These are phyloP conservation scores for Hydrotaea diabolus DNA, from an alignment of 2,888 invertebrate species.

Conservation along the genomic window DNA sequence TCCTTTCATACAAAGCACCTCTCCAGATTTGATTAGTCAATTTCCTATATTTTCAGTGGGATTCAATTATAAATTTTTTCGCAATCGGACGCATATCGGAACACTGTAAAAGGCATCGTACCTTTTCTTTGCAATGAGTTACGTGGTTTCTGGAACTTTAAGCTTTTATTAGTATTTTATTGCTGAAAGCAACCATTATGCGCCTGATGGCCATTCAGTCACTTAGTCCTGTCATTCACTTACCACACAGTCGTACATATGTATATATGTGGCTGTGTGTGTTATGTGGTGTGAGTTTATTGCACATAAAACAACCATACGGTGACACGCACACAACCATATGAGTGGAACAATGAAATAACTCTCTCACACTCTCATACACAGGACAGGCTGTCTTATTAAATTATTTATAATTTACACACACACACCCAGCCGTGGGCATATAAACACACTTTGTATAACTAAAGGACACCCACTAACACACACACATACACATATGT, in stretches of 20 bases:
- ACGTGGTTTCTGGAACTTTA: background rate
- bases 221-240: slow-evolving; percentile 2
- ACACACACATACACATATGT: background rate
- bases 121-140: too few relatives aligned
- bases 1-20: too few relatives aligned
- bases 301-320: background rate
- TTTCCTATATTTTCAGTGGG: too few relatives aligned
- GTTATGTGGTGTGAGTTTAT: background rate
- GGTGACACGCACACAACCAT: slow-evolving; percentile 42
- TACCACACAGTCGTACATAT: slow-evolving; percentile 7
- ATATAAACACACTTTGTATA: background rate
- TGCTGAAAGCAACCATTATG: background rate
- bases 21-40: too few relatives aligned
- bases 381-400: background rate
- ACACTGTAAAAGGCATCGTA: too few relatives aligned
- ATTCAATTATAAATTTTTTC: too few relatives aligned
- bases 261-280: background rate
- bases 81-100: too few relatives aligned
- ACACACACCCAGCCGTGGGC: background rate
- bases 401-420: slow-evolving; percentile 17
- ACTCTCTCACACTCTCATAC: background rate
- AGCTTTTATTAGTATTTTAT: background rate
- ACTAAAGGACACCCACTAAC: too few relatives aligned
- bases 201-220: background rate
- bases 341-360: slow-evolving; percentile 10